Conservation (phyloP, 1,140 invertebrate species). For the Colletes gigas region DNA sequence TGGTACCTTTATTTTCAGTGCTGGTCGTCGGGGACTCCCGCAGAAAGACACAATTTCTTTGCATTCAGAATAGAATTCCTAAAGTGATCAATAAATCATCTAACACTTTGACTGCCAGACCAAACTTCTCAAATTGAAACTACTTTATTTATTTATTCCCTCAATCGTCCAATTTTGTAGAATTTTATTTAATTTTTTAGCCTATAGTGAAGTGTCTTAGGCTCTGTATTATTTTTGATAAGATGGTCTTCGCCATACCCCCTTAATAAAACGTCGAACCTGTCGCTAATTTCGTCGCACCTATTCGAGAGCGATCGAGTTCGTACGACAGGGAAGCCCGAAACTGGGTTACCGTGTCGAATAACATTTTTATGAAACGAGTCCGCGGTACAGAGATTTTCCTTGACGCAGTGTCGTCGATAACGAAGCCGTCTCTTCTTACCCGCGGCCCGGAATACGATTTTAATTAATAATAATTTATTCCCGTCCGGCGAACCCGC, state of each 20-base stretch:
- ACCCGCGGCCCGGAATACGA: background rate
- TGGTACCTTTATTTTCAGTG: slow-evolving; percentile 18
- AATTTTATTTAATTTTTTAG: no score
- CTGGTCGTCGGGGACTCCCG: background rate
- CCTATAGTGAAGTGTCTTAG: no score
- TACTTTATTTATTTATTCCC: no score
- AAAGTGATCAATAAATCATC: no score
- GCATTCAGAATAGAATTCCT: no score
- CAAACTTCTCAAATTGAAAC: no score
- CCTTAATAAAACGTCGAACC: no score
- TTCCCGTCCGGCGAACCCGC: no score
- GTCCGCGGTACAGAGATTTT: background rate
- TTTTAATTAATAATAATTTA: slow-evolving; percentile 19
- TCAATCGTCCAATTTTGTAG: no score
- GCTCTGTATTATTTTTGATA: no score
- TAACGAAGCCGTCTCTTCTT: background rate
- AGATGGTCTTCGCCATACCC: no score
- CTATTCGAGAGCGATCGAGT: background rate
- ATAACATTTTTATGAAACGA: slow-evolving; percentile 26
- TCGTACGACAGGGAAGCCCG: background rate
- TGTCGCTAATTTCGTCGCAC: background rate
- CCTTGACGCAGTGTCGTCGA: background rate
- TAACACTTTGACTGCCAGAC: no score
- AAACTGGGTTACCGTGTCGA: slow-evolving; percentile 30
- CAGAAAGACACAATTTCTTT: background rate